Conservation (phyloP, 2,888 invertebrate species). For the Atethmia centrago region DNA sequence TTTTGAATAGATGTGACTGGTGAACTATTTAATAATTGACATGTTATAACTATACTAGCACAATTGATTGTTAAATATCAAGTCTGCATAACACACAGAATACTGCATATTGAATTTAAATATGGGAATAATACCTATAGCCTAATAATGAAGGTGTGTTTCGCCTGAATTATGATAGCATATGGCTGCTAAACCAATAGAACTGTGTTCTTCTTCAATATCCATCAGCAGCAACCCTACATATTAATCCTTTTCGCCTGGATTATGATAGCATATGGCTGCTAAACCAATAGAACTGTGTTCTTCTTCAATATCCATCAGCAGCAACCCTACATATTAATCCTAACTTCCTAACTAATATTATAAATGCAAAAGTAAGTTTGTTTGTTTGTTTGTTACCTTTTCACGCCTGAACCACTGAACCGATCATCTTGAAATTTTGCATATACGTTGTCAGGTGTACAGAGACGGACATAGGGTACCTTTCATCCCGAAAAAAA, state of each 20-base stretch:
- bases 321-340: not conserved
- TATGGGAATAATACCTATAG: not conserved
- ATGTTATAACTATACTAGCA: not conserved
- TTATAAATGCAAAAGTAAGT: too few relatives aligned
- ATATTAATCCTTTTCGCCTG: not conserved
- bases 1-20: conserved; percentile 39
- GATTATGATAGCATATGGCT: not conserved
- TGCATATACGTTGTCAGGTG: too few relatives aligned
- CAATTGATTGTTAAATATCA: not conserved
- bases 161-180: not conserved
- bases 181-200: not conserved
- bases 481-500: too few relatives aligned
- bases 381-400: too few relatives aligned
- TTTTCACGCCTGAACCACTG: too few relatives aligned
- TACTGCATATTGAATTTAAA: not conserved
- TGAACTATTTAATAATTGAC: conserved; percentile 13
- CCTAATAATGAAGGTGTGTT: not conserved
- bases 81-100: not conserved
- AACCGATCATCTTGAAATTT: too few relatives aligned
- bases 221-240: not conserved
- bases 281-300: not conserved
- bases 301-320: not conserved
- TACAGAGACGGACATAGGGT: too few relatives aligned
- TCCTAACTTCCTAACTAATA: too few relatives aligned
- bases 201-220: not conserved